phyloP scores from a whole-genome alignment of 2,113 vertebrate genomes.

The Trichechus manatus region DNA sequence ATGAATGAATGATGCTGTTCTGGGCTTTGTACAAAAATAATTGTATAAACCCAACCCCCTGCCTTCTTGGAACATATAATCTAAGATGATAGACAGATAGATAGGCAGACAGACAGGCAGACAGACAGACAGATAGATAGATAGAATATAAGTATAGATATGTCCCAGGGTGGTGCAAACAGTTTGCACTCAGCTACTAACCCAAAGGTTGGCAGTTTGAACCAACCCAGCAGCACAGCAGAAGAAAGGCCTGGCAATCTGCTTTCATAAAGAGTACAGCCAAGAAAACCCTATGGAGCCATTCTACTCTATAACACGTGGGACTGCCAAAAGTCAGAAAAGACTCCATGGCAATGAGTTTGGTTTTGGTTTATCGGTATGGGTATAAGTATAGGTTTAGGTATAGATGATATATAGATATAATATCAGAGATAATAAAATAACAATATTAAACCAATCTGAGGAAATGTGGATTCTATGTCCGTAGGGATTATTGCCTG shows the following conservation, averaged over 20 bases:
- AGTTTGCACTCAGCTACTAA: background rate
- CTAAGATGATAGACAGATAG: background rate
- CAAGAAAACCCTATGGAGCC: background rate
- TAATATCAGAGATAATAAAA: background rate
- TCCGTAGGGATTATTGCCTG: background rate
- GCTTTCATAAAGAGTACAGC: background rate
- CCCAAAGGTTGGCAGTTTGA: background rate
- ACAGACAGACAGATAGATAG: too few species aligned
- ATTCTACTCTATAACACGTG: background rate
- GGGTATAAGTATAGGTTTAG: background rate
- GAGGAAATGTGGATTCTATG: conserved; percentile 1
- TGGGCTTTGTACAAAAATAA: conserved; percentile 11
- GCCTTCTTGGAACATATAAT: background rate
- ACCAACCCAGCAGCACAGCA: background rate
- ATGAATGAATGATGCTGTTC: background rate
- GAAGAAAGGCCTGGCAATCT: background rate
- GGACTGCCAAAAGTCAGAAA: background rate
- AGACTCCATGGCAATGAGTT: background rate
- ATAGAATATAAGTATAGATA: too few species aligned
- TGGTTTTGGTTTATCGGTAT: background rate
- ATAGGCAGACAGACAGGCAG: too few species aligned
- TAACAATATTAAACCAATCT: background rate
- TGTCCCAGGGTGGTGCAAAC: background rate
- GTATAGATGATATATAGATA: background rate
- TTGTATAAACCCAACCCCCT: background rate